Evolutionary conservation across 1,140 invertebrate genomes (phyloP).

Genomic region (Akabosia matsudoensis): DNA sequence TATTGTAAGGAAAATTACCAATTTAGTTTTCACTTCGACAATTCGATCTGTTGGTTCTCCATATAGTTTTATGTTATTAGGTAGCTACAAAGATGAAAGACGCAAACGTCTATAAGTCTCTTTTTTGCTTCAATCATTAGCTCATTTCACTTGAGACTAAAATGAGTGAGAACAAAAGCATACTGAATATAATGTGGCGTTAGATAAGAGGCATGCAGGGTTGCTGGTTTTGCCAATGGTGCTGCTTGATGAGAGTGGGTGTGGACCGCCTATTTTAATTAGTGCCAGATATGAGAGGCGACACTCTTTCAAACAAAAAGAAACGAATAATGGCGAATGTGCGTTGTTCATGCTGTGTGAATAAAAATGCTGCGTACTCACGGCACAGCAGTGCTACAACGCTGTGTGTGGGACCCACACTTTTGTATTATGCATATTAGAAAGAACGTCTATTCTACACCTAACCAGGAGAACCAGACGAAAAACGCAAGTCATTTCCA

Average conservation of each 20-base stretch:
- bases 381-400: no score
- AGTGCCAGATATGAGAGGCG: slow-evolving; percentile 22
- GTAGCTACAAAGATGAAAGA: no score
- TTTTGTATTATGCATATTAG: slow-evolving; percentile 1
- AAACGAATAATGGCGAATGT: neutral
- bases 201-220: no score
- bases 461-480: neutral
- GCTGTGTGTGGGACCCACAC: neutral
- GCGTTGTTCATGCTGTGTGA: neutral
- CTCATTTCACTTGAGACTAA: neutral
- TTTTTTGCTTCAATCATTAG: neutral
- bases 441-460: neutral
- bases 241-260: neutral
- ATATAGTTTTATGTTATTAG: no score
- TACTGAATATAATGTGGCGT: neutral
- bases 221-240: neutral
- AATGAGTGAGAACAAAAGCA: neutral
- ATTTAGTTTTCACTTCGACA: no score
- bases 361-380: neutral
- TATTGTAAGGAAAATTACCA: no score
- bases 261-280: slow-evolving; percentile 24
- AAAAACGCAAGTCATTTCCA: slow-evolving; percentile 13
- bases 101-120: neutral
- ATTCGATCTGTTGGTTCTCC: no score
- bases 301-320: slow-evolving; percentile 6